Base-by-base conservation (phyloP, 1,140 invertebrate species). In the Acromyrmex charruanus region DNA sequence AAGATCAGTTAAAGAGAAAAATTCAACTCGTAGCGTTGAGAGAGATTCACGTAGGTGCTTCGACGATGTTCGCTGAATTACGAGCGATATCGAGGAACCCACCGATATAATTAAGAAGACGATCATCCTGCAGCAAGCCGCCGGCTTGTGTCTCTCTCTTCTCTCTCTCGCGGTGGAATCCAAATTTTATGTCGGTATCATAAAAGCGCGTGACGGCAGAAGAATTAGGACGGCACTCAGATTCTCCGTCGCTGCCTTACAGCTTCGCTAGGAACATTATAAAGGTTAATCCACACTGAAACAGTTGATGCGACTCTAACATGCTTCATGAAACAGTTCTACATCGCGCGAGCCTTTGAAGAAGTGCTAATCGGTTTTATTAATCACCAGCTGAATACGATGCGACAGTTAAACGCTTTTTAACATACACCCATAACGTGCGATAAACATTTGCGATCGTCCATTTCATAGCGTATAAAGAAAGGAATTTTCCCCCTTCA, bases 151-250 rank as follows among this genome's bases (percentile, higher is more conserved):
- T 88, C 90, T 85, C 59, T 69, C 44, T 51, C 39, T 51, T 14
- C 66, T 69, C 66, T 59, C 49, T 49, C 80, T 75, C 86, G 72
- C 80, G 82, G 86, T 92, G 92, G 93, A 93, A 93, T 93, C 89
- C 91, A 92, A 92, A 93, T 91, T 93, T 93, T 92, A 93, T 93
- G 91, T 92, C 91, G 90, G 92, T 92, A 91, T 92, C 91, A 91
- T 93, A 93, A 93, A 93, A 93, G 90, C 89, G 92, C 92, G 92
- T 93, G 92, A 92, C 92, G 93, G 91, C 91, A 91, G 91, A 93
- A 92, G 92, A 93, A 93, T 92, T 92, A 93, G 92, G 92, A 93
- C 89, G 89, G 89, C 81, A 90, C 87, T 86, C 84, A 65, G 87
- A 84, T 75, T 71, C 71, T 81, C 44, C 84, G 35, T 75, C 51